These are phyloP conservation scores for Magallana angulata DNA, from an alignment of 1,140 invertebrate genomes.

Conservation along the genomic window DNA sequence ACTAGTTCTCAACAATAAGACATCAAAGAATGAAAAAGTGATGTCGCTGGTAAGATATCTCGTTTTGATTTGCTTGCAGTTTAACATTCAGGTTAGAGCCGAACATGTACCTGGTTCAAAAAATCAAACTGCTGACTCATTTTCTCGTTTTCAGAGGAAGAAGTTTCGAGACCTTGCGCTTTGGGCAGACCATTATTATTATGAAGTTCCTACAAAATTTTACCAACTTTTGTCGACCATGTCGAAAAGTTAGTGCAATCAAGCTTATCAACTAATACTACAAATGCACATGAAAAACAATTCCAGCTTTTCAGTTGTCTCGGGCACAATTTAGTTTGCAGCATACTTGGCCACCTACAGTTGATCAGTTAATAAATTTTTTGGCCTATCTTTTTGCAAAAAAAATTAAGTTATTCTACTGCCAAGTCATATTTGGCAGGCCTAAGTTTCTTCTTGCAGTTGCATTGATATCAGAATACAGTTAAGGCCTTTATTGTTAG, in stretches of 20 bases:
- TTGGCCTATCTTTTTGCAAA: not conserved
- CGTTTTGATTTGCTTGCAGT: not conserved
- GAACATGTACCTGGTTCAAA: not conserved
- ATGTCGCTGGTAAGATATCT: conserved; percentile 34
- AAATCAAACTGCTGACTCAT: not conserved
- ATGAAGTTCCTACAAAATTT: not conserved
- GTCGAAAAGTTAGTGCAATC: not conserved
- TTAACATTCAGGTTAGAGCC: conserved; percentile 32
- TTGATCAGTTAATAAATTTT: conserved; percentile 3
- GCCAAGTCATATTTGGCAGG: not conserved
- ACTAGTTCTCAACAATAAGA: conserved; percentile 44
- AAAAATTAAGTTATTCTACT: not conserved
- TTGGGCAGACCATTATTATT: not conserved
- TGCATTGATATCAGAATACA: not conserved
- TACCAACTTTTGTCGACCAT: not conserved
- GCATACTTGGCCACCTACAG: not conserved
- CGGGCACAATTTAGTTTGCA: not conserved
- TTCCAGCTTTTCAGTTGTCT: not conserved
- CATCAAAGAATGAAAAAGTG: conserved; percentile 43
- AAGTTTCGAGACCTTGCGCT: not conserved
- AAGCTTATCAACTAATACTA: not conserved
- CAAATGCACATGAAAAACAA: not conserved
- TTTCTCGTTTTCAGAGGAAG: conserved; percentile 35
- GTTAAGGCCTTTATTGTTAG: not conserved
- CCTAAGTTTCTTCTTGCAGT: not conserved